Evolutionary conservation across 2,797 vertebrate species (phyloP).

Genomic region (Manis pentadactyla): DNA sequence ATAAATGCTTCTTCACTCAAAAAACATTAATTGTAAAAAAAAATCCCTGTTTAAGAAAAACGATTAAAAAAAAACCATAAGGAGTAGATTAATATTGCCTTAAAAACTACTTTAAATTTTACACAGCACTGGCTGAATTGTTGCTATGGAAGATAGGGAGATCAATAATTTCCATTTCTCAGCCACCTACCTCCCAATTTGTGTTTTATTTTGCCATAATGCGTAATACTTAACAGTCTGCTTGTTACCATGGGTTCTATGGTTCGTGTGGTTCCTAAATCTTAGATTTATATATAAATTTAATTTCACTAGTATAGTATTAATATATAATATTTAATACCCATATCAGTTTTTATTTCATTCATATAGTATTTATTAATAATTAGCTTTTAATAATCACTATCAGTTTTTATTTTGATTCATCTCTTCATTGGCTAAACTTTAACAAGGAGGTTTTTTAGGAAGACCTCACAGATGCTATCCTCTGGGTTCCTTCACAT

Average conservation of each 20-base stretch:
- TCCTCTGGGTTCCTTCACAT: not conserved
- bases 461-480: not conserved
- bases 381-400: not conserved
- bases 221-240: not conserved
- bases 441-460: constrained; percentile 33
- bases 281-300: not conserved
- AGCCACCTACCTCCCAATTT: not conserved
- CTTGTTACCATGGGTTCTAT: not conserved
- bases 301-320: not conserved
- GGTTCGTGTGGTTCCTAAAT: constrained; percentile 27
- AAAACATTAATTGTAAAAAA: constrained; percentile 36
- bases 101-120: constrained; percentile 46
- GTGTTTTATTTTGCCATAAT: constrained; percentile 20
- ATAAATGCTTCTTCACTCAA: constrained; percentile 9
- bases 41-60: constrained; percentile 39
- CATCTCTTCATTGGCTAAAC: not conserved
- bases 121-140: not conserved
- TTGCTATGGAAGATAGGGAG: not conserved
- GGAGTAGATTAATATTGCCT: not conserved
- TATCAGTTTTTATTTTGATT: constrained; percentile 34
- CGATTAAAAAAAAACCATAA: not conserved
- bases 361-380: not conserved
- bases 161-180: no score
- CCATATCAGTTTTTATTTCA: constrained; percentile 39
- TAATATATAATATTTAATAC: not conserved